A percentile compares a stretch with the other conserved stretches of the same genome.
Evolutionary conservation across 2,888 invertebrate genomes (phyloP).

Genomic region (Cylloceria caligata): DNA sequence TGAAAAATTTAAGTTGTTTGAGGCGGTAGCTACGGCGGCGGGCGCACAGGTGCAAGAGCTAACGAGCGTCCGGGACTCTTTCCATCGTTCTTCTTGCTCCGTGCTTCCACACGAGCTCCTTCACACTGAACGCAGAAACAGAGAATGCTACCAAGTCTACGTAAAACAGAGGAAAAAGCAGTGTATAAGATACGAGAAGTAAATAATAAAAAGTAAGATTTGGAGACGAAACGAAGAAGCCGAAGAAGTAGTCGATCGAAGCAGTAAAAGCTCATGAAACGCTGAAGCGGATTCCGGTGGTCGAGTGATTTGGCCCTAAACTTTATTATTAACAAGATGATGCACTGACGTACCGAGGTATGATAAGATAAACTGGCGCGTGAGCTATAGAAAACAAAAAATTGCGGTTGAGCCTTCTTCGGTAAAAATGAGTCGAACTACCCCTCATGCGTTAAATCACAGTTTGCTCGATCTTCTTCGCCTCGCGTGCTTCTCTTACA

Average conservation of each 20-base stretch:
- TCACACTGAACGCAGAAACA: slow-evolving; percentile 34
- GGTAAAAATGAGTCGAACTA: slow-evolving; percentile 9
- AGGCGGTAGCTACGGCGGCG: slow-evolving; percentile 57
- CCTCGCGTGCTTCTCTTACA: slow-evolving; percentile 35
- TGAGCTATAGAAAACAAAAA: slow-evolving; percentile 7
- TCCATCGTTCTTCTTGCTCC: slow-evolving; percentile 55
- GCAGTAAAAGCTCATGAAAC: not conserved
- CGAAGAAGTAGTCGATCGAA: not conserved
- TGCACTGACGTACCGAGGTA: not conserved
- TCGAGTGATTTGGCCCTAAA: slow-evolving; percentile 14
- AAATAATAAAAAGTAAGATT: slow-evolving; percentile 66
- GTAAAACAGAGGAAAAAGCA: slow-evolving; percentile 46
- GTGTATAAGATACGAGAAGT: slow-evolving; percentile 46
- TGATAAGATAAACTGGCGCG: not conserved
- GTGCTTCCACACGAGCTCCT: slow-evolving; percentile 10
- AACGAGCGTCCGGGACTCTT: slow-evolving; percentile 74
- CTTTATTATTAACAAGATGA: slow-evolving; percentile 26
- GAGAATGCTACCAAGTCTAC: slow-evolving; percentile 46
- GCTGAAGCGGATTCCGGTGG: not conserved
- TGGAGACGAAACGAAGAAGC: not conserved
- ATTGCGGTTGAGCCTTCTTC: slow-evolving; percentile 22
- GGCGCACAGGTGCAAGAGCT: slow-evolving; percentile 79
- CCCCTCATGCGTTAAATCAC: slow-evolving; percentile 39
- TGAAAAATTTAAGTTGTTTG: slow-evolving; percentile 79
- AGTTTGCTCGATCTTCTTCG: slow-evolving; percentile 16